Base-by-base conservation (phyloP, 2,113 vertebrate genomes). In the Anarhynchus alexandrinus region DNA sequence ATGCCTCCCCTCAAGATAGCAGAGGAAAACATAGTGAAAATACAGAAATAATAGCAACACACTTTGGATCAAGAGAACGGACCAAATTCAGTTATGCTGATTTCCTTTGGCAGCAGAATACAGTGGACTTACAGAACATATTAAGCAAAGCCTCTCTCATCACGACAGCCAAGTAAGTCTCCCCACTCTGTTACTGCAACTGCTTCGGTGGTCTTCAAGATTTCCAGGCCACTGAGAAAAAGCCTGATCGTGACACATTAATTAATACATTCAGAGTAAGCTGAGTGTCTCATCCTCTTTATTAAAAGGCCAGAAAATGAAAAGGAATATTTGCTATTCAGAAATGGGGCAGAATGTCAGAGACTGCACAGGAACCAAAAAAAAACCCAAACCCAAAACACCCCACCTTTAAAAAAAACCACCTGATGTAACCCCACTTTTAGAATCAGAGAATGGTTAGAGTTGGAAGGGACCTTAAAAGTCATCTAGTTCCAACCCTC, bases 401-500 rank as follows among this genome's bases (percentile, higher is more conserved):
- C 9, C 4, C 2, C 4, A 29, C 8, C 4, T 54, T 26, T 14
- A 64, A 54, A 66, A 79, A 51, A 17, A 1, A 51, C 0, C 2
- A 36, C 15, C 19, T 11, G 1, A 4, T 42, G 16, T 15, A 67
- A 40, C 4, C 21, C 5, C 8, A 40, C 11, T 81, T 64, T 40
- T 64, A 64, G 38, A 64, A 29, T 64, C 38, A 64, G 20, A 29
- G 27, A 64, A 29, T 4, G 18, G 26, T 20, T 64, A 64, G 62
- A 64, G 18, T 64, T 64, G 62, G 62, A 64, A 20, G 17, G 26
- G 26, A 42, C 38, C 25, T 64, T 20, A 42, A 42, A 64, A 23
- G 29, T 42, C 38, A 42, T 9, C 62, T 42, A 65, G 29, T 42
- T 65, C 40, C 17, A 64, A 6, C 38, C 26, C 18, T 34, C 8